Conservation (phyloP, 1,140 invertebrate species). For the Dreissena polymorpha region DNA sequence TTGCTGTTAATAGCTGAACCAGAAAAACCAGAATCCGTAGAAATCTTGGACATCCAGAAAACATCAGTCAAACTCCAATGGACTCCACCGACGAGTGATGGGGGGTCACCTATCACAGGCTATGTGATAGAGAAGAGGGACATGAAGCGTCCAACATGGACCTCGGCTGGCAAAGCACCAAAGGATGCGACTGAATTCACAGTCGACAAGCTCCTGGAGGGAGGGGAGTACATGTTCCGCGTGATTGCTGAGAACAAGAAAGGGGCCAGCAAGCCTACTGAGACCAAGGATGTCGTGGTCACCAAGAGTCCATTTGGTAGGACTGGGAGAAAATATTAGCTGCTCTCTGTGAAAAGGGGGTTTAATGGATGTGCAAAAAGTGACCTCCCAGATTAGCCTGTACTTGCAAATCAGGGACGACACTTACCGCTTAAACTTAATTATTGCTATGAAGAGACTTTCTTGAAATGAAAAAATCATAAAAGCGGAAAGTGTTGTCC, state of each 20-base stretch:
- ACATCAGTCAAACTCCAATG: constrained; percentile 97
- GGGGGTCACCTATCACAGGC: constrained; percentile 96
- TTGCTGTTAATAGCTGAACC: constrained; percentile 16
- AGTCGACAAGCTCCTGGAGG: constrained; percentile 93
- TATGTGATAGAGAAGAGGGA: constrained; percentile 94
- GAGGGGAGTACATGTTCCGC: constrained; percentile 93
- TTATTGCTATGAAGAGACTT: too few relatives aligned
- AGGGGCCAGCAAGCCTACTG: constrained; percentile 92
- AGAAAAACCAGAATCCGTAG: constrained; percentile 88
- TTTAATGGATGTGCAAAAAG: too few relatives aligned
- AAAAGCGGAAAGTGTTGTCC: too few relatives aligned
- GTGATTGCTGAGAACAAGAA: constrained; percentile 95
- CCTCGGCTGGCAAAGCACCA: constrained; percentile 65
- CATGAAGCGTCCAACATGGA: constrained; percentile 73
- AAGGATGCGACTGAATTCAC: constrained; percentile 77
- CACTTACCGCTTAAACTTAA: too few relatives aligned
- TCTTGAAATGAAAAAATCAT: too few relatives aligned
- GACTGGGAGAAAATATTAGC: constrained; percentile 68
- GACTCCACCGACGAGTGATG: constrained; percentile 95
- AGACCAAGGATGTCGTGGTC: constrained; percentile 85
- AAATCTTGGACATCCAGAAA: constrained; percentile 94
- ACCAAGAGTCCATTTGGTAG: constrained; percentile 97
- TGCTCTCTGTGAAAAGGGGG: too few relatives aligned
- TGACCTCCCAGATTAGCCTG: too few relatives aligned
- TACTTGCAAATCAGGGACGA: too few relatives aligned